Percentiles rank a stretch among this genome's conserved stretches.
These are phyloP conservation scores for Bombus fervidus DNA, from an alignment of 1,140 invertebrate genomes.

Conservation along the genomic window DNA sequence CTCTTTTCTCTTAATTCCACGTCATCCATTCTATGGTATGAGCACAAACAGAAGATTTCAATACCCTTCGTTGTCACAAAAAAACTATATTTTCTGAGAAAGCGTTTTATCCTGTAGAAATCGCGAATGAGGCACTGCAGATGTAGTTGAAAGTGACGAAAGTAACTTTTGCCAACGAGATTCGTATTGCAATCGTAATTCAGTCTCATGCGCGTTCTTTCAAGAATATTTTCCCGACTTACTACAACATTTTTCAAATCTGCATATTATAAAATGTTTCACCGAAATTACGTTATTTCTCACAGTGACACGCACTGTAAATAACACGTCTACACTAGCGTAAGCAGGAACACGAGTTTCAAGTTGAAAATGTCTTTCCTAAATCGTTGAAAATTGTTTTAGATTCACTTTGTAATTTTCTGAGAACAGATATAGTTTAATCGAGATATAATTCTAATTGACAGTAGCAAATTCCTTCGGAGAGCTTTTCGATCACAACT, in stretches of 20 bases:
- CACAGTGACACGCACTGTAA: background rate
- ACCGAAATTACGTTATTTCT: background rate
- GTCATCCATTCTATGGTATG: too few species aligned
- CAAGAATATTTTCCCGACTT: background rate
- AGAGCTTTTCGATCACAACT: slow-evolving; percentile 4
- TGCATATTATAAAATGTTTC: background rate
- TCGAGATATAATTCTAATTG: background rate
- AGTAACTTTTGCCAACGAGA: background rate
- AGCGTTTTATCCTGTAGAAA: background rate
- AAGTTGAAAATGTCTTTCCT: background rate
- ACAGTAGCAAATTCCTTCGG: background rate
- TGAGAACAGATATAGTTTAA: background rate
- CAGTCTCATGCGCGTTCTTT: background rate
- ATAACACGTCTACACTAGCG: background rate
- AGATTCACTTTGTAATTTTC: background rate
- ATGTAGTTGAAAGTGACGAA: background rate
- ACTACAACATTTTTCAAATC: background rate
- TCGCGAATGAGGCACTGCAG: slow-evolving; percentile 4
- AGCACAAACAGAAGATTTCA: background rate
- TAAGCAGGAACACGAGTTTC: background rate
- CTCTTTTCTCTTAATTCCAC: too few species aligned
- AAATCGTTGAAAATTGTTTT: background rate
- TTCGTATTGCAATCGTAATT: background rate
- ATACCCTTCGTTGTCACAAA: slow-evolving; percentile 20
- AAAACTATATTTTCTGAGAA: background rate